Evolutionary conservation across 2,888 invertebrate genomes (phyloP), one percentile per base, ranked within the genome.

Genomic region (Cacoxenus indagator): DNA sequence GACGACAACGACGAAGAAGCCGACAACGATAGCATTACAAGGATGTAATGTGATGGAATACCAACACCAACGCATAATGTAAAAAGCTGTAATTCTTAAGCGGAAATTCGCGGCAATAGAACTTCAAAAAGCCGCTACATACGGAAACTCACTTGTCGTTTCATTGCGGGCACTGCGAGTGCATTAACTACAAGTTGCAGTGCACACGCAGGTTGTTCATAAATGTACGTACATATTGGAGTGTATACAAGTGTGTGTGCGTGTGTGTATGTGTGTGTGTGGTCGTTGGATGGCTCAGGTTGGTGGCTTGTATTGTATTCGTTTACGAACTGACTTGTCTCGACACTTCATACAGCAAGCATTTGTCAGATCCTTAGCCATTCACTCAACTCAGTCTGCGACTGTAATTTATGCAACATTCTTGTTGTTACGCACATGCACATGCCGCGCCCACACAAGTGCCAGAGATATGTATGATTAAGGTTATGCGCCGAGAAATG

Each of bases 401-500:
- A 48, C 17, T 48, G 17, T 48, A 9, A 8, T 31, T 5, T 48
- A 19, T 48, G 17, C 48, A 48, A 48, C 19, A 48, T 48, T 48
- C 19, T 19, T 19, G 48, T 48, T 48, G n/a, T 8, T 19, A 46
- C 46, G n/a, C 46, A 46, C 46, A 46, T 4, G 1, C 46, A 46
- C 46, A 46, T 19, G 48, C 14, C 48, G 19, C n/a, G 19, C 19
- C 43, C 45, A 61, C 29, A 17, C 24, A 43, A 43, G 43, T 61
- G 61, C 61, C 43, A 27, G 29, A 61, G 61, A 14, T 61, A 59
- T 27, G n/a, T 29, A 37, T 22, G 61, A 61, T 61, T 61, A 43
- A 61, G 61, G 61, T 43, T 61, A 61, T 43, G 61, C 43, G 61
- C 43, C 61, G 43, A 61, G 61, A 37, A 61, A 61, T 43, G 22